Evolutionary conservation across 2,797 vertebrate species (phyloP).

Genomic region (Peromyscus eremicus): DNA sequence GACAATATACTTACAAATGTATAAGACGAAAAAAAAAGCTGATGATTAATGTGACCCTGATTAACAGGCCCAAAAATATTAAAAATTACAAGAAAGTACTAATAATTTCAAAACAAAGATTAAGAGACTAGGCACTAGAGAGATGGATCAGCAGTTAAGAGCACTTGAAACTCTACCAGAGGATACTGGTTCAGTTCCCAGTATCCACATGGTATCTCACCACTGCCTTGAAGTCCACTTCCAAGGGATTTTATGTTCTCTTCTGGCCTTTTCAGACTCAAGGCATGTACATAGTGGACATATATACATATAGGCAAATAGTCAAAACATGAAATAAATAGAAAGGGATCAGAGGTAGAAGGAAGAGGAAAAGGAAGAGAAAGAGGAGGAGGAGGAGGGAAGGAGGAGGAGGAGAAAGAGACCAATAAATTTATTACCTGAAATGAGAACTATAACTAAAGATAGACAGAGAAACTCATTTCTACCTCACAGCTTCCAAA

Average conservation of each 20-base stretch:
- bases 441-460: slow-evolving; percentile 42
- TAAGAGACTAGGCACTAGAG: neutral
- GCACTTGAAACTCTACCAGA: neutral
- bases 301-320: neutral
- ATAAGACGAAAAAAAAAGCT: neutral
- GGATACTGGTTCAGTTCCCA: neutral
- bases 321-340: neutral
- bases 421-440: neutral
- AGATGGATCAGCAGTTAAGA: neutral
- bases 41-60: neutral
- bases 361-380: neutral
- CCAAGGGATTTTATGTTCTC: neutral
- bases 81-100: slow-evolving; percentile 16
- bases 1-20: neutral
- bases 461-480: neutral
- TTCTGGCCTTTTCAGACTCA: neutral
- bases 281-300: neutral
- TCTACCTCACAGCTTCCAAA: neutral
- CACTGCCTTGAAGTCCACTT: neutral
- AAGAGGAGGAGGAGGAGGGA: neutral
- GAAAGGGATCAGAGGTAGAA: neutral
- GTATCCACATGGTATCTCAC: neutral
- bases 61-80: slow-evolving; percentile 17
- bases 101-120: slow-evolving; percentile 12
- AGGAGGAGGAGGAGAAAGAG: neutral